Conservation (phyloP, 2,888 invertebrate species). For the Zygothrica quintamaculata region DNA sequence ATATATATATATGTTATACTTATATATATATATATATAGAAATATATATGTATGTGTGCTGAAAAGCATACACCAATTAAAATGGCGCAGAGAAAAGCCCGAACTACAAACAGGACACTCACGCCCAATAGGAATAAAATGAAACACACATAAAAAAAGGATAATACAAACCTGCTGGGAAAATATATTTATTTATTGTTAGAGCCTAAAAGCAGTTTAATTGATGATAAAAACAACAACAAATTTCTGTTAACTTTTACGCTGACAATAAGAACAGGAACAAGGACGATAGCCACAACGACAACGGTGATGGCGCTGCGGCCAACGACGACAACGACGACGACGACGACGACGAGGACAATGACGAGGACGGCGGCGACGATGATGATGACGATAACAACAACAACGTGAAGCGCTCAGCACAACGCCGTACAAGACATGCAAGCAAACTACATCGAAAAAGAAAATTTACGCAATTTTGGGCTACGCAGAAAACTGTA, state of each 20-base stretch:
- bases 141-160: no score
- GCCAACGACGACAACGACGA: conserved; percentile 9
- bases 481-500: conserved; percentile 79
- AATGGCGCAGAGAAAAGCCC: conserved; percentile 47
- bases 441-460: conserved; percentile 69
- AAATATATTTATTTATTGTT: conserved; percentile 23
- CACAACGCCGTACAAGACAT: conserved; percentile 72
- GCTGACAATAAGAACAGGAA: conserved; percentile 37
- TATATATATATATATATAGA: not conserved
- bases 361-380: conserved; percentile 14
- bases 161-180: conserved; percentile 48
- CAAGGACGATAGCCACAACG: conserved; percentile 29
- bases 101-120: conserved; percentile 19
- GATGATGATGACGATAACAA: conserved; percentile 13
- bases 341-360: conserved; percentile 45
- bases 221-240: conserved; percentile 46
- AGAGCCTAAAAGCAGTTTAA: conserved; percentile 27
- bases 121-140: conserved; percentile 58
- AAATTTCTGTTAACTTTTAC: conserved; percentile 49
- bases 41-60: conserved; percentile 27
- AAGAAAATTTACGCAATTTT: conserved; percentile 80
- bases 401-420: conserved; percentile 27
- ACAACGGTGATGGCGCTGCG: conserved; percentile 1
- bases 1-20: conserved; percentile 1
- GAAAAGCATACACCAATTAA: conserved; percentile 42